Base-by-base conservation (phyloP, 2,888 invertebrate species). In the Ecliptopera silaceata region DNA sequence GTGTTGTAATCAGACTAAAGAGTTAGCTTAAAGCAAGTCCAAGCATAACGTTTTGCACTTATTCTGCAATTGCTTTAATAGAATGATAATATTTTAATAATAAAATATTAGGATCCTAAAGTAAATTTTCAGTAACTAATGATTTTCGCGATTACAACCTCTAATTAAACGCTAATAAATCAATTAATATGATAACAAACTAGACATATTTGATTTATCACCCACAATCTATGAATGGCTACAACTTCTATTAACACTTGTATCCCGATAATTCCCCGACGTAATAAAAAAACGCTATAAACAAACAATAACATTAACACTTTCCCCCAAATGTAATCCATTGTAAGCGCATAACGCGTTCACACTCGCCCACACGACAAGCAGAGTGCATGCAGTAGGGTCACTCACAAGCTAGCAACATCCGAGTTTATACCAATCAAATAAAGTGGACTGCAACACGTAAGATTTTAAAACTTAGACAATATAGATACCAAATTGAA, bases 281-380 rank as follows among this genome's bases (percentile, higher is more conserved):
- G 54, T 47, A 54, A 56, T 63, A 65, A 63, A 65, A n/a, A 65
- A 59, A 59, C 43, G 39, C 56, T 61, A 60, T 61, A 65, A 61
- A 63, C 61, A 65, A 63, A 61, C 63, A 65, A 61, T 61, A 57
- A 55, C 55, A 52, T 54, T 57, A 59, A 52, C 61, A 49, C 64
- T 56, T 63, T 53, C 59, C 53, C 58, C 50, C 46, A 43, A 20
- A 46, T 46, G 54, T 63, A 60, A 62, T 64, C 62, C 56, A 60
- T 50, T 59, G 57, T 62, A 51, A 56, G 54, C 54, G 55, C 56
- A 53, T 46, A 58, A 45, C 62, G 52, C 46, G 49, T 46, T 52
- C 59, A 55, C 59, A 59, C 56, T 63, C 54, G 36, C 52, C 56
- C 15, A 5, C 47, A 49, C 50, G 22, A 56, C n/a, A 56, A 34